These are phyloP conservation scores for Semaprochilodus insignis DNA, from an alignment of 2,797 vertebrate species.

Conservation along the genomic window DNA sequence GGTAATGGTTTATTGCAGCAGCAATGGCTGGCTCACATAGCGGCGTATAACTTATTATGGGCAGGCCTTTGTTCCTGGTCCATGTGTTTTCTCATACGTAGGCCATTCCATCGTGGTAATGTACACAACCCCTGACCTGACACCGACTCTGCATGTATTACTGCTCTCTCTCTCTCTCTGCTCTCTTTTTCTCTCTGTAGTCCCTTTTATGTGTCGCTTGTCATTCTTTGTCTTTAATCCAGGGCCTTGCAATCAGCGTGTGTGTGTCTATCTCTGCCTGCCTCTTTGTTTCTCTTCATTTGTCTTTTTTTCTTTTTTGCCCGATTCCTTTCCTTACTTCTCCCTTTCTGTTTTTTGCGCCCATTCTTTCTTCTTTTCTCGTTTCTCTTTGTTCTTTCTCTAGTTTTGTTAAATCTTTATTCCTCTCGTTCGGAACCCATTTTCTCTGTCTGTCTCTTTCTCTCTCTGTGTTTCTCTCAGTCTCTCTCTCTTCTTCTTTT, in stretches of 20 bases:
- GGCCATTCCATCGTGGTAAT: constrained; percentile 65
- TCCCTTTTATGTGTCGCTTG: constrained; percentile 55
- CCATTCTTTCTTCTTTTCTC: constrained; percentile 44
- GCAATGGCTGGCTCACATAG: constrained; percentile 68
- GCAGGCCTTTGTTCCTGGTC: constrained; percentile 60
- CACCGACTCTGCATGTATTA: constrained; percentile 36
- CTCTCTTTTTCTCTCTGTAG: background rate
- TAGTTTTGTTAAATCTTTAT: constrained; percentile 47
- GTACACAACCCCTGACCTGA: constrained; percentile 63
- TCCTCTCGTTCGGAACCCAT: constrained; percentile 35
- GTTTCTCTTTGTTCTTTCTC: constrained; percentile 46
- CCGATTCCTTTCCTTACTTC: constrained; percentile 21
- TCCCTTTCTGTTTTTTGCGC: constrained; percentile 35
- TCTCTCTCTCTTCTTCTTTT: constrained; percentile 49
- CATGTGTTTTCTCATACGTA: constrained; percentile 53
- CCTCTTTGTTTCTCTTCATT: constrained; percentile 38
- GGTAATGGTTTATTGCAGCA: constrained; percentile 73
- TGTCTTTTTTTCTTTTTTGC: constrained; percentile 13
- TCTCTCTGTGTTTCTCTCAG: constrained; percentile 13
- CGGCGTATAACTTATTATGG: constrained; percentile 63
- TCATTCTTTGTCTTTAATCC: constrained; percentile 65
- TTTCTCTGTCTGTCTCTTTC: constrained; percentile 28
- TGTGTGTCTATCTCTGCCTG: constrained; percentile 37
- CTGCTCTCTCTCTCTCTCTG: constrained; percentile 50
- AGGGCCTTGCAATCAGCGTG: constrained; percentile 61